Base-by-base conservation (phyloP, 2,113 vertebrate genomes). In the Nothoprocta perdicaria region DNA sequence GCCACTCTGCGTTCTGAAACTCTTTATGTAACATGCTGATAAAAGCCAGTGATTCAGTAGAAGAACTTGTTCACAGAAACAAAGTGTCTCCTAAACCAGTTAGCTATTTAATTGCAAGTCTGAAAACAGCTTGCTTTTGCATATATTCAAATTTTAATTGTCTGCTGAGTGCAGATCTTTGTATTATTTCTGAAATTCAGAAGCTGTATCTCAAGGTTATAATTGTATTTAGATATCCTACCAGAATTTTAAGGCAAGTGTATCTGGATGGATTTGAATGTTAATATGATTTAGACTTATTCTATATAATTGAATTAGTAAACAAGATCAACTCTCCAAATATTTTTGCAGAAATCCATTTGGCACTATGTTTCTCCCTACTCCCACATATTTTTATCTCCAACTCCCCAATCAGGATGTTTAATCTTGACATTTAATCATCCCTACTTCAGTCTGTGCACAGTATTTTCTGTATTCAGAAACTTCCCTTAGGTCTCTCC, bases 101-200 rank as follows among this genome's bases (percentile, higher is more conserved):
- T 93, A 89, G 82, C 52, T 71, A 27, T 78, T 67, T 81, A 82
- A 92, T 92, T 66, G 58, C 71, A 52, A 5, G 18, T 90, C 40
- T 88, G 57, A 38, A 21, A 92, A 84, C 53, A 80, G 31, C 61
- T 95, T 86, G 43, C 72, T 96, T 95, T 55, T 75, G 88, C 73
- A 80, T 77, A 89, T 86, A 92, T 94, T 88, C 35, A 90, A 81
- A 80, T 88, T 80, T 21, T 61, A 77, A 68, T 86, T 93, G 79
- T 83, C 41, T 96, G 84, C 66, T 89, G 78, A 95, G 77, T 55
- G 53, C 5, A 75, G 48, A 74, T 67, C 41, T 92, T 84, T 27
- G 31, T 27, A 35, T 75, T 66, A 73, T 92, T 92, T 95, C 21
- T 77, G 35, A 86, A 95, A 82, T 89, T 60, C 45, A 60, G 38